Base-by-base conservation (phyloP, 2,797 vertebrate genomes). In the Characodon lateralis region DNA sequence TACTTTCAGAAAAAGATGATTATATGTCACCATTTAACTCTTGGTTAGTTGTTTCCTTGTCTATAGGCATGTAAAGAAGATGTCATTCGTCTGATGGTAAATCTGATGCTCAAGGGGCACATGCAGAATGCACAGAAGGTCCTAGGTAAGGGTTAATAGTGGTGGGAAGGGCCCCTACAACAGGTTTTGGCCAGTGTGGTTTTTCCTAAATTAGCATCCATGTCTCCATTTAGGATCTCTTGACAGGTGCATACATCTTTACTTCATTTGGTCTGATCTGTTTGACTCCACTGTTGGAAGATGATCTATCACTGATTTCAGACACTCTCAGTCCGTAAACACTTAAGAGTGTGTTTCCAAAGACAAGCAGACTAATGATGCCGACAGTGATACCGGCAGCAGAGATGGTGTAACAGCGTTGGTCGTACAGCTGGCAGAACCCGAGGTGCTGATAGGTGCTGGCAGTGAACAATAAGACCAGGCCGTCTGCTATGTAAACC, bases 401-500 rank as follows among this genome's bases (percentile, higher is more conserved):
- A 71, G 79, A 72, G 63, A 71, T 16, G 50, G 56, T 41, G 70
- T 46, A 26, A 72, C 41, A 82, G n/a, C 70, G 65, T 77, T 71
- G 78, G n/a, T 10, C 0, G 5, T 2, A 35, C 1, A 63, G 77
- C 83, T 88, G 86, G 79, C 80, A 63, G 83, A 8, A 22, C 76
- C 6, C 39, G 71, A 77, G 78, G 84, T 77, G 83, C 83, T 86
- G 89, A 90, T 76, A 78, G 77, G 71, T 43, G 72, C 84, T 88
- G 87, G 90, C 88, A 65, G 76, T 20, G 10, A 58, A 26, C 6
- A 18, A 78, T 59, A 66, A 16, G 78, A 35, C 39, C 6, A 24
- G 74, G 73, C 81, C 31, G 78, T 80, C 82, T 63, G 85, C 85
- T 88, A 43, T 90, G 85, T 94, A 91, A 94, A 95, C 89, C 85